Base-by-base conservation (phyloP, 2,797 vertebrate genomes). In the Microhierax caerulescens region DNA sequence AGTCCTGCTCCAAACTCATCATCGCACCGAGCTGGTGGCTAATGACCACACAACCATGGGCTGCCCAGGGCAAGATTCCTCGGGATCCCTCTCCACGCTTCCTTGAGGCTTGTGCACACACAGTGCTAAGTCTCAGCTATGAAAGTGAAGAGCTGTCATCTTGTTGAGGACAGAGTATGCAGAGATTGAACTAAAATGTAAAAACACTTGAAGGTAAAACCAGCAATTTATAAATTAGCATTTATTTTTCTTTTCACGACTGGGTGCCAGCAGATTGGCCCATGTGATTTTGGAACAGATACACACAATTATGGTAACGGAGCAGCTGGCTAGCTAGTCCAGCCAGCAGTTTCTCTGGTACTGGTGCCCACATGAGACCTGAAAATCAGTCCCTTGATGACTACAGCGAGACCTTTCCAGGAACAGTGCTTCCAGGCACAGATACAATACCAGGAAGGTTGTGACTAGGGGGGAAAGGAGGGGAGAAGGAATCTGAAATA, bases 21-120 rank as follows among this genome's bases (percentile, higher is more conserved):
- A 48, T 51, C 1, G 0, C 0, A 1, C 43, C 0, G 0, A 61
- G 69, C 23, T 7, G 34, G n/a, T 36, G 53, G 41, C 61, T 68
- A 6, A 48, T n/a, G 64, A 28, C 48, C 2, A 0, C 23, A 23
- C 25, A 39, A 20, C 47, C 6, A 1, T 14, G 67, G 37, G 30
- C 56, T 83, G 56, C n/a, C 30, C 7, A 0, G 6, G 20, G 20
- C 30, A 36, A 24, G 82, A 11, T 12, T 85, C 48, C 19, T 11
- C 43, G 30, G 50, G 78, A 73, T 20, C 21, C 17, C 36, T 27
- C 54, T 61, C 65, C 7, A 1, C 45, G 64, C 36, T 69, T 51
- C 36, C 45, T 12, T n/a, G 45, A 80, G 64, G 59, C 12, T n/a
- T 32, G 8, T 13, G n/a, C 11, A 45, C 53, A 63, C 5, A 10